A percentile compares a stretch with the other conserved stretches of the same genome.
Evolutionary conservation across 2,888 invertebrate genomes (phyloP).

Genomic region (Napeogenes inachia): DNA sequence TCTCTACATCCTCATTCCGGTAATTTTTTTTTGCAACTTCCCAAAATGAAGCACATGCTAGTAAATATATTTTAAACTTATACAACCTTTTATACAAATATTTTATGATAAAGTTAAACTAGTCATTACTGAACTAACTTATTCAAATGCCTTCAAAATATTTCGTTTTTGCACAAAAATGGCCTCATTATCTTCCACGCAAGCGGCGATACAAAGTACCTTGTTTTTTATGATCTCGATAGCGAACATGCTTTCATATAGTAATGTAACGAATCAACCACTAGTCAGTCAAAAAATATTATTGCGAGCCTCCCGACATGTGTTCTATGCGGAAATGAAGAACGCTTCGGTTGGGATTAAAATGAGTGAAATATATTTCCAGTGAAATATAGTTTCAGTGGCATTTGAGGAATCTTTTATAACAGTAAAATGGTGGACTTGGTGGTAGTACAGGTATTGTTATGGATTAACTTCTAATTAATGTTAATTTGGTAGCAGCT

Average conservation of each 20-base stretch:
- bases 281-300: slow-evolving; percentile 58
- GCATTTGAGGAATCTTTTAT: neutral
- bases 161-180: slow-evolving; percentile 28
- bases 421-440: slow-evolving; percentile 31
- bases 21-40: too few species aligned
- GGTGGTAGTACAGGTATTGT: slow-evolving; percentile 34
- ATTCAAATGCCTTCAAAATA: slow-evolving; percentile 13
- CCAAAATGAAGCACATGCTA: too few species aligned
- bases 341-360: neutral
- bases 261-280: slow-evolving; percentile 43
- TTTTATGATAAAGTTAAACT: neutral
- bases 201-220: slow-evolving; percentile 48
- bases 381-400: neutral
- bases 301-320: slow-evolving; percentile 46
- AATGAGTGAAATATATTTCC: neutral
- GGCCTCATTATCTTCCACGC: slow-evolving; percentile 44
- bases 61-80: too few species aligned
- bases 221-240: slow-evolving; percentile 49
- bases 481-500: too few species aligned
- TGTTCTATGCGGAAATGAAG: slow-evolving; percentile 29
- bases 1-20: too few species aligned
- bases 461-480: neutral
- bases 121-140: slow-evolving; percentile 11
- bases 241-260: slow-evolving; percentile 49
- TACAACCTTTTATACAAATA: too few species aligned